Evolutionary conservation across 2,113 vertebrate species (phyloP), one percentile per base, ranked within the genome.

Genomic region (Rhea pennata): DNA sequence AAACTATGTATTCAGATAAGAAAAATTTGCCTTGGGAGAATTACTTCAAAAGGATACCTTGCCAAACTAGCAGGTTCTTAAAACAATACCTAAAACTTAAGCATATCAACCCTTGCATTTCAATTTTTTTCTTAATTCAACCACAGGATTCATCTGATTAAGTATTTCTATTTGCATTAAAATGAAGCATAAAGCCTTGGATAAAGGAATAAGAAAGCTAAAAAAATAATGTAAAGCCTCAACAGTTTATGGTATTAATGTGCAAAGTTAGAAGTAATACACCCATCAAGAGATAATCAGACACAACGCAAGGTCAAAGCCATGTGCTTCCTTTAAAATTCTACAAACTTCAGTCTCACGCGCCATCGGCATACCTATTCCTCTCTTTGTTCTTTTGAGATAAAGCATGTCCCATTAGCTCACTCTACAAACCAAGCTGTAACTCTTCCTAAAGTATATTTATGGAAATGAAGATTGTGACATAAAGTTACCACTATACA

Each of bases 221-320:
- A 74, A 81, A 27, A 20, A 74, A 9, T 19, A 44, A 9, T 19
- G 53, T 46, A 50, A 85, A 65, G 51, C 66, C 26, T 72, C 39
- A 64, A 17, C 16, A 50, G 17, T 54, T 91, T 15, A 19, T 53
- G 36, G 64, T 15, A 54, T 29, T 27, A 66, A 40, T 44, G 15
- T 48, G 56, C 16, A 10, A 74, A 84, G 7, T 27, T 50, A 8
- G 12, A 27, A 82, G 58, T 23, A 39, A 10, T 19, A 24, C 23
- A 51, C 88, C 44, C 27, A 88, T 12, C 72, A 84, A 74, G 5
- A 75, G 9, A 9, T 53, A 74, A 84, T 58, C 15, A 58, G 65
- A 74, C 7, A 27, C 23, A 15, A 62, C 11, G 0, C 0, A 21
- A 53, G 9, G 33, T 51, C 69, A 36, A 51, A 51, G n/a, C 69